Base-by-base conservation (phyloP, 2,797 vertebrate genomes). In the Cuculus canorus region DNA sequence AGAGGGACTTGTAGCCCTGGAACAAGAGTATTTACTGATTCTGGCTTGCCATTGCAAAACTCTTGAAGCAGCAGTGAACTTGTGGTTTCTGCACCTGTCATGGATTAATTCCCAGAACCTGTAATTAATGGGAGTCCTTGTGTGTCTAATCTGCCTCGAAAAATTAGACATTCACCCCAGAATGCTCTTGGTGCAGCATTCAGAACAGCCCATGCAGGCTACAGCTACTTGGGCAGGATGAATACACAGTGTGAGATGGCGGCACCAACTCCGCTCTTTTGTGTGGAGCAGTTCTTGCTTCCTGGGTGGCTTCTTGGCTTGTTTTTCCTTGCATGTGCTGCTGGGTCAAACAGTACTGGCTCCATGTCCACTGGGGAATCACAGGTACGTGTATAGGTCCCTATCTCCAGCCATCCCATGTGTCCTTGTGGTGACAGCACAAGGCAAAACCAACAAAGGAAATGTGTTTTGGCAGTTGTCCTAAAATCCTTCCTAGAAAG, bases 131-230 rank as follows among this genome's bases (percentile, higher is more conserved):
- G 84, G 86, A 96, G 57, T 83, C 66, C 75, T 93, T 95, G 93
- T 97, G 95, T 96, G 89, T 96, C 97, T 97, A 97, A 97, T 97
- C 87, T 95, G 83, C 97, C 96, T 94, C 97, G 97, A 92, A 96
- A 96, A 96, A 95, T 96, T 16, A 85, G 91, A 65, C 81, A 96
- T 91, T 93, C 78, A 91, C 84, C 94, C 96, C 94, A 94, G 93
- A 93, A 96, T 95, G 91, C 94, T 61, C 45, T 81, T 22, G 76
- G 77, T 72, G 25, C 53, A 9, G 13, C 63, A 11, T 57, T 78
- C 33, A 18, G 17, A 93, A 21, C 65, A 86, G 45, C 48, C 47
- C 0, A 0, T 43, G 71, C 47, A 33, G 52, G 28, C 73, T 68
- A 8, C 0, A 5, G 79, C 11, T 45, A 1, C 21, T 72, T 3